phyloP scores from a whole-genome alignment of 2,888 invertebrate genomes.

The Melanotus villosus region DNA sequence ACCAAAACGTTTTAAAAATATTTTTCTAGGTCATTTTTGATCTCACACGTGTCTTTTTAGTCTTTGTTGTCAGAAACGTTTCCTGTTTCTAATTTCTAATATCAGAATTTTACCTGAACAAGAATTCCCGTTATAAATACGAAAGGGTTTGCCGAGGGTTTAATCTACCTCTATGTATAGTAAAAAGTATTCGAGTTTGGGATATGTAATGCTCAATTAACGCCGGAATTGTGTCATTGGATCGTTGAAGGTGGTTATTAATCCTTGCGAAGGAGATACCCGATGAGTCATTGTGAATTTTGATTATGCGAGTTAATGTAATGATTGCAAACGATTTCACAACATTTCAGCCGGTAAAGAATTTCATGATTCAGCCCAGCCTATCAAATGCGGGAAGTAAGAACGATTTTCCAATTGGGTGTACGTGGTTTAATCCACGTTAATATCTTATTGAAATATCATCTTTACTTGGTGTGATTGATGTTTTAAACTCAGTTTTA shows the following conservation, averaged over 20 bases:
- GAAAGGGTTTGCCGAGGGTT: neutral
- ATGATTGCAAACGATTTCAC: slow-evolving; percentile 21
- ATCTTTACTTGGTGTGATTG: no score
- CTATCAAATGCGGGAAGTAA: no score
- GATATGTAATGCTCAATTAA: no score
- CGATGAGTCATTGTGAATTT: slow-evolving; percentile 31
- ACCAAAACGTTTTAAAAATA: no score
- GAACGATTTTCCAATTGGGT: neutral
- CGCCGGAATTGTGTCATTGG: slow-evolving; percentile 3
- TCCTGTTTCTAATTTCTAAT: no score
- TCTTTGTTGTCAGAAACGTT: no score
- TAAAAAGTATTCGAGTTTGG: neutral
- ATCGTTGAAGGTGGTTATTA: slow-evolving; percentile 13
- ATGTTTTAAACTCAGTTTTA: no score
- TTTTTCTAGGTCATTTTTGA: no score
- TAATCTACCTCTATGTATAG: neutral
- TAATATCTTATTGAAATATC: no score
- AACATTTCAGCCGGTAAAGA: slow-evolving; percentile 7
- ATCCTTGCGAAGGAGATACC: slow-evolving; percentile 16
- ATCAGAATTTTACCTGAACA: no score
- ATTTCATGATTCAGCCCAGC: slow-evolving; percentile 31
- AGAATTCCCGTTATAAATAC: neutral
- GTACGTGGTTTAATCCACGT: neutral
- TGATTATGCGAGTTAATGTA: slow-evolving; percentile 30
- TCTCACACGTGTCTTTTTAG: no score